phyloP scores from a whole-genome alignment of 1,140 invertebrate species.

The Ephestia elutella region DNA sequence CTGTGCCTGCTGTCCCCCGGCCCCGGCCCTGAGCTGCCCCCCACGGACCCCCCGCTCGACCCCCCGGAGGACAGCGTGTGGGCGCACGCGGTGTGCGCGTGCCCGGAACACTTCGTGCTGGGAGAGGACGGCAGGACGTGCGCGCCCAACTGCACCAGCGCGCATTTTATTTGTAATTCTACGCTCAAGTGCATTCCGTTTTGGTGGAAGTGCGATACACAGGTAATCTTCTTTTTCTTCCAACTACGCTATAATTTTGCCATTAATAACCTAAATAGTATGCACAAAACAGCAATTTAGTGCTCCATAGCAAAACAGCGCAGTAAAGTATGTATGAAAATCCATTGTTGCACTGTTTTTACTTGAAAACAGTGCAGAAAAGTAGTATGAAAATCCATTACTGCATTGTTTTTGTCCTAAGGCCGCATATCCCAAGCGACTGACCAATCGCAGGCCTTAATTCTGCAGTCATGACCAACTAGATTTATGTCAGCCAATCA shows the following conservation, averaged over 20 bases:
- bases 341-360: no score
- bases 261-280: no score
- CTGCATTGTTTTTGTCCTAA: no score
- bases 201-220: conserved; percentile 87
- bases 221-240: conserved; percentile 53
- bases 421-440: no score
- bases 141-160: conserved; percentile 84
- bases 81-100: conserved; percentile 79
- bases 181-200: conserved; percentile 88
- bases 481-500: no score
- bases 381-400: no score
- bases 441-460: no score
- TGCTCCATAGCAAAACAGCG: no score
- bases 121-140: conserved; percentile 80
- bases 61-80: conserved; percentile 6
- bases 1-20: conserved; percentile 86
- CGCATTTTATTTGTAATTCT: conserved; percentile 84
- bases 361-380: no score
- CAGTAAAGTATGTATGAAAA: no score
- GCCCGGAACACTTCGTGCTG: conserved; percentile 87
- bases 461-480: no score
- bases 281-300: no score
- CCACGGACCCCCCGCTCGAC: background rate
- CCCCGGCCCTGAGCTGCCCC: background rate
- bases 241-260: background rate